Conservation (phyloP, 2,113 vertebrate species). For the Ameiurus melas region DNA sequence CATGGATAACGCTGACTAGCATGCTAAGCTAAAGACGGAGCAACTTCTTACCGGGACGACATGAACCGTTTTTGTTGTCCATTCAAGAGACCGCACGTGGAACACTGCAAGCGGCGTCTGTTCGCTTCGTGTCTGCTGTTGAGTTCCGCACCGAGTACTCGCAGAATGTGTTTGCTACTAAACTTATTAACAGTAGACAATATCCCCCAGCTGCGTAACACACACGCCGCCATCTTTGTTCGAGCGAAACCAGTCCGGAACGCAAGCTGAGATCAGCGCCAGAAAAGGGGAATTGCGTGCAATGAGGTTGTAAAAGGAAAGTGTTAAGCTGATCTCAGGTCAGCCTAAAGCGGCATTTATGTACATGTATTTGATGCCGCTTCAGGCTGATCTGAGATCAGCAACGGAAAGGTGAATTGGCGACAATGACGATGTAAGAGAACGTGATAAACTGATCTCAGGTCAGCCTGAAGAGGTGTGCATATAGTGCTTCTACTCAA, state of each 20-base stretch:
- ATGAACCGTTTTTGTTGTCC: constrained; percentile 56
- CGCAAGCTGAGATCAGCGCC: neutral
- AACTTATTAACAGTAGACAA: constrained; percentile 51
- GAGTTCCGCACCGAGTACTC: constrained; percentile 41
- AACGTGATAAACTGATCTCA: neutral
- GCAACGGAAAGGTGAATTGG: neutral
- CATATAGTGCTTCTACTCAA: neutral
- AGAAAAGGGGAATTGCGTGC: neutral
- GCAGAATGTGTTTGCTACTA: constrained; percentile 39
- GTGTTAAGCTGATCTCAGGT: neutral
- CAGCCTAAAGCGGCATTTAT: neutral
- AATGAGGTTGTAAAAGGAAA: neutral
- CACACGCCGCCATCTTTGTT: constrained; percentile 62
- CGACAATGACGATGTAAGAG: neutral
- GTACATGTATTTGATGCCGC: neutral
- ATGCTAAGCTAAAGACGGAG: constrained; percentile 14
- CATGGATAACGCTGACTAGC: neutral
- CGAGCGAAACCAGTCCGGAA: neutral
- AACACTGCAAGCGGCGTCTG: constrained; percentile 37
- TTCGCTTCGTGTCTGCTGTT: constrained; percentile 44
- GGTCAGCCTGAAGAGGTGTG: neutral
- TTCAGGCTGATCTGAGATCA: neutral
- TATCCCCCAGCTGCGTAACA: constrained; percentile 48
- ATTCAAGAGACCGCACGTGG: constrained; percentile 31
- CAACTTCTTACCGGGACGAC: constrained; percentile 60